Conservation (phyloP, 2,797 vertebrate species). For the Pachyuromys duprasi region DNA sequence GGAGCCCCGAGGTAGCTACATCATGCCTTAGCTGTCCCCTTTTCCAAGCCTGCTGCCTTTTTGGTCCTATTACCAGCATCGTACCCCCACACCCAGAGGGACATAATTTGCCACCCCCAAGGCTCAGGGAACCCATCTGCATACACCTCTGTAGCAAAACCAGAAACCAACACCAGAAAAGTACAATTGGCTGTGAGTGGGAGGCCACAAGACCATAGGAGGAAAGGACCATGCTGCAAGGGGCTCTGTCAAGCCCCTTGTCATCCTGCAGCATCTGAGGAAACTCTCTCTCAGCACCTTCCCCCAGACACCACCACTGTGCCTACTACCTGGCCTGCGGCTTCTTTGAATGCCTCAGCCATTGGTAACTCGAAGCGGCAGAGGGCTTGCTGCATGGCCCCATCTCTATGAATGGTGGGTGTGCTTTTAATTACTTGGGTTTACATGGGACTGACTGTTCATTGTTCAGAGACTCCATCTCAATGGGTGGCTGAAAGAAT, state of each 20-base stretch:
- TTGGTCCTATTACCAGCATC: not conserved
- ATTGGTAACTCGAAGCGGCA: fast-evolving
- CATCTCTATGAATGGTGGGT: fast-evolving
- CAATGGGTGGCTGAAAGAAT: not conserved
- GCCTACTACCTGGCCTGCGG: fast-evolving
- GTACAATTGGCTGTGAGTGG: not conserved
- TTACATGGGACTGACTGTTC: fast-evolving
- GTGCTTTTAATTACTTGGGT: not conserved
- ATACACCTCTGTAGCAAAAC: too few relatives aligned
- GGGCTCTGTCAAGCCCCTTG: not conserved
- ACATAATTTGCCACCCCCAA: too few relatives aligned
- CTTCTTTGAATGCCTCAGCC: fast-evolving
- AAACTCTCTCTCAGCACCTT: not conserved
- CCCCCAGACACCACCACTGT: not conserved
- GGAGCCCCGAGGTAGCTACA: fast-evolving
- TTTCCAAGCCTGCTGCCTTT: too few relatives aligned
- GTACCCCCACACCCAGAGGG: fast-evolving
- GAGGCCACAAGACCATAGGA: fast-evolving
- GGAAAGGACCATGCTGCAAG: fast-evolving
- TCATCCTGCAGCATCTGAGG: fast-evolving
- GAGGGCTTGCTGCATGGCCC: not conserved
- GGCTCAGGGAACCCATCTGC: not conserved
- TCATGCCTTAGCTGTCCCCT: too few relatives aligned
- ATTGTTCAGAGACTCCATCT: not conserved
- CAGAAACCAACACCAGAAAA: fast-evolving